A percentile compares a stretch with the other conserved stretches of the same genome.
phyloP scores from a whole-genome alignment of 2,113 vertebrate genomes.

The Larimichthys crocea region DNA sequence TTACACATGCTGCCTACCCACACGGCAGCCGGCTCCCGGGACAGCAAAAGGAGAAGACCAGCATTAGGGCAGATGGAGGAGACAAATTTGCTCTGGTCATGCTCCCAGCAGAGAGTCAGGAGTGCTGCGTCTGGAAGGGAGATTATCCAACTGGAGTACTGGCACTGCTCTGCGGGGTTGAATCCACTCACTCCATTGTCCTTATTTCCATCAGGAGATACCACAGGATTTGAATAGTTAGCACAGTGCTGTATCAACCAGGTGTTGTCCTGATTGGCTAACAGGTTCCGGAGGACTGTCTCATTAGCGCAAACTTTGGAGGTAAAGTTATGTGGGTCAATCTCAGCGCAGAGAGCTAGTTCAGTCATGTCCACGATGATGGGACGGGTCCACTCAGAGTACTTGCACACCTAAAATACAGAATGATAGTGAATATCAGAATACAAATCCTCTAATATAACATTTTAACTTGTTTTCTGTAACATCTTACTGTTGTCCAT shows the following conservation, averaged over 20 bases:
- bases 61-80: slow-evolving; percentile 74
- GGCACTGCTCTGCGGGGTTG: slow-evolving; percentile 72
- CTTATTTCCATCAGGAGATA: slow-evolving; percentile 8
- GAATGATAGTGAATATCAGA: not conserved
- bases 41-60: slow-evolving; percentile 67
- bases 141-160: slow-evolving; percentile 80
- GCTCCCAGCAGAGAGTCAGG: slow-evolving; percentile 84
- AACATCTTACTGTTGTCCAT: not conserved
- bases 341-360: slow-evolving; percentile 81
- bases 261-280: slow-evolving; percentile 82
- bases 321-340: slow-evolving; percentile 82
- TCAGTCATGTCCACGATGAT: slow-evolving; percentile 84
- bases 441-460: not conserved
- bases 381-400: slow-evolving; percentile 80
- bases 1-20: slow-evolving; percentile 82
- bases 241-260: slow-evolving; percentile 83
- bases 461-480: not conserved
- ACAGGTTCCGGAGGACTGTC: slow-evolving; percentile 78
- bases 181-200: slow-evolving; percentile 60
- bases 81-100: slow-evolving; percentile 81
- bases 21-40: slow-evolving; percentile 72
- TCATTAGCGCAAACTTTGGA: slow-evolving; percentile 78
- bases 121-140: slow-evolving; percentile 69
- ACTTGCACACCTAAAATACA: slow-evolving; percentile 75
- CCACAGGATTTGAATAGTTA: slow-evolving; percentile 65